These are phyloP conservation scores for rat (Rattus norvegicus) DNA, from an alignment of 2,113 vertebrate species.

Conservation along the genomic window DNA sequence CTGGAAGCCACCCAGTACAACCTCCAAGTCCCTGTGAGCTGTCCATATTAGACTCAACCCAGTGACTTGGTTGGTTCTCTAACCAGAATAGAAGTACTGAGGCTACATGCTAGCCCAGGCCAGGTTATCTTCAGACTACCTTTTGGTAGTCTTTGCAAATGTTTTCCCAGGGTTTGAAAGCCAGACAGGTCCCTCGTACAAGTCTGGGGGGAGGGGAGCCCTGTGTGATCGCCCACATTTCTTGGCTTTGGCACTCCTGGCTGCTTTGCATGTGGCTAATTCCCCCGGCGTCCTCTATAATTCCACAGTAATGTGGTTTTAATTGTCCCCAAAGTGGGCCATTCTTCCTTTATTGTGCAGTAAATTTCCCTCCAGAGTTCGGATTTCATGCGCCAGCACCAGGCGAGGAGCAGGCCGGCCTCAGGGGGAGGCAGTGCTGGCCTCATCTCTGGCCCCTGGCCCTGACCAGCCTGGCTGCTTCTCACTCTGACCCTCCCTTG, in stretches of 20 bases:
- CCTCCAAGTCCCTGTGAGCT: not conserved
- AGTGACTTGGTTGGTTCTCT: not conserved
- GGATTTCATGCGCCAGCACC: conserved; percentile 63
- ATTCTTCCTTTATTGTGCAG: conserved; percentile 80
- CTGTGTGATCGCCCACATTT: conserved; percentile 50
- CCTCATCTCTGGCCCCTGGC: not conserved
- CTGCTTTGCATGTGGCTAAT: conserved; percentile 73
- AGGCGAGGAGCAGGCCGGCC: not conserved
- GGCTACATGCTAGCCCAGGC: not conserved
- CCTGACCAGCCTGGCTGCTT: not conserved
- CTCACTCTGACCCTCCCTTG: not conserved
- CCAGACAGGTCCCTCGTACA: conserved; percentile 50
- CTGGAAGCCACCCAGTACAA: not conserved
- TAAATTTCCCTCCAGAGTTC: conserved; percentile 78
- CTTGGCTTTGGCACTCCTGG: conserved; percentile 62
- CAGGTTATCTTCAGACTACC: not conserved
- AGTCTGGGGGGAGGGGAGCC: not conserved
- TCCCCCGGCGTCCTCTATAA: conserved; percentile 77
- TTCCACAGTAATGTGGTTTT: conserved; percentile 83
- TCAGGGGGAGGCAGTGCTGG: not conserved
- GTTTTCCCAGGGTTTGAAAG: conserved; percentile 39
- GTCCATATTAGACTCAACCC: not conserved
- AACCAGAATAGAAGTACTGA: not conserved
- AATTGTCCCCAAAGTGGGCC: conserved; percentile 76
- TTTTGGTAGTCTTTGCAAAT: conserved; percentile 55